A percentile compares a stretch with the other conserved stretches of the same genome.
These are phyloP conservation scores for Potamarius usumacintae DNA, from an alignment of 2,113 vertebrate genomes.

Conservation along the genomic window DNA sequence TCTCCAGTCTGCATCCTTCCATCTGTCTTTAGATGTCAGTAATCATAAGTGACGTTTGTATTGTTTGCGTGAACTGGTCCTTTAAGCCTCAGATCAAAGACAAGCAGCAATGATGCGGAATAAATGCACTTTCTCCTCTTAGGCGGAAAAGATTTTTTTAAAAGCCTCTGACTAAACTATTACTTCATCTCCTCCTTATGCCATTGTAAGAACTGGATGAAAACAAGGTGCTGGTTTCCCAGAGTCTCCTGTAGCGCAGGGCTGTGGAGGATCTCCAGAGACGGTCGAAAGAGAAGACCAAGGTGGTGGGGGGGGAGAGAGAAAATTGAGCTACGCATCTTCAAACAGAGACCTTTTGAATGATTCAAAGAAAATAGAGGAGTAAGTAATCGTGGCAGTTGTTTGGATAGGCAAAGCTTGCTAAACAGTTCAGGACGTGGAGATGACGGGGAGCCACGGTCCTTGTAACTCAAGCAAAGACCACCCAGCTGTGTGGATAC, in stretches of 20 bases:
- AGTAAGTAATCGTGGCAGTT: slow-evolving; percentile 46
- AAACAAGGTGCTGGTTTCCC: slow-evolving; percentile 41
- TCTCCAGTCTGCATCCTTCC: neutral
- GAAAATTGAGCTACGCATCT: slow-evolving; percentile 22
- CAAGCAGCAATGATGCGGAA: neutral
- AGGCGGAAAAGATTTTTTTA: neutral
- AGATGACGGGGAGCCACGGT: slow-evolving; percentile 24
- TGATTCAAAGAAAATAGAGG: slow-evolving; percentile 48
- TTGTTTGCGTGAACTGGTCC: neutral
- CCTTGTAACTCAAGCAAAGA: slow-evolving; percentile 41
- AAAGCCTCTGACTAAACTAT: neutral
- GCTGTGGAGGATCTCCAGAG: slow-evolving; percentile 32
- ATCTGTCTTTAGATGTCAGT: neutral
- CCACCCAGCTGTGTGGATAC: slow-evolving; percentile 47
- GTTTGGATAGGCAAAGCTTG: slow-evolving; percentile 50
- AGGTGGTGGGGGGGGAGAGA: neutral
- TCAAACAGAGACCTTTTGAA: slow-evolving; percentile 23
- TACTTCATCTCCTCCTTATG: slow-evolving; percentile 21
- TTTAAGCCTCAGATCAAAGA: neutral
- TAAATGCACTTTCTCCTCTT: neutral
- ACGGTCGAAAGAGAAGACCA: neutral
- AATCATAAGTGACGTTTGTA: neutral
- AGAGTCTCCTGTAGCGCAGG: slow-evolving; percentile 36
- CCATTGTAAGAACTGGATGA: slow-evolving; percentile 20
- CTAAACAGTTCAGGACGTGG: slow-evolving; percentile 54